A percentile compares a stretch with the other conserved stretches of the same genome.
Conservation (phyloP, 2,888 invertebrate species). For the Plebejus anna region DNA sequence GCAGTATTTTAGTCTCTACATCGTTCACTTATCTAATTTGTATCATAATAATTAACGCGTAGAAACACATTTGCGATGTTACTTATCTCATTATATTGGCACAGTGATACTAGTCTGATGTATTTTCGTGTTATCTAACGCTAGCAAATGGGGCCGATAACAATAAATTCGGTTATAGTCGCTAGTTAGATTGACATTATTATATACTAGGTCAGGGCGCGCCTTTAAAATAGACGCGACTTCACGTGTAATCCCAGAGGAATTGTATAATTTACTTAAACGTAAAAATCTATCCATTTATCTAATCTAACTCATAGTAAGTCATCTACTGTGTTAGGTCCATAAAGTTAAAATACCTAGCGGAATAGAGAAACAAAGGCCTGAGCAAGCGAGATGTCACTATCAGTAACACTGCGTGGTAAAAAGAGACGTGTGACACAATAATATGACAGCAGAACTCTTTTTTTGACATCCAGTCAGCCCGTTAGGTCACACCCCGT, state of each 20-base stretch:
- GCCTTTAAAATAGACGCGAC: not conserved
- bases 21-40: not conserved
- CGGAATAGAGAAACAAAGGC: too few relatives aligned
- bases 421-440: too few relatives aligned
- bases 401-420: too few relatives aligned
- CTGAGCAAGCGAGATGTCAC: too few relatives aligned
- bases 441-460: too few relatives aligned
- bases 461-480: too few relatives aligned
- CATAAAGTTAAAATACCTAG: too few relatives aligned
- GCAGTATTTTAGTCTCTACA: not conserved
- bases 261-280: not conserved
- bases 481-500: too few relatives aligned
- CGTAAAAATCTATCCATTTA: not conserved
- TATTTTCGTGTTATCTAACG: not conserved
- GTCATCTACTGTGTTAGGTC: too few relatives aligned
- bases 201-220: not conserved
- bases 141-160: not conserved
- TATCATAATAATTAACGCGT: not conserved
- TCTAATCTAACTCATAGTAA: too few relatives aligned
- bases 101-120: not conserved
- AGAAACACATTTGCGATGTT: not conserved
- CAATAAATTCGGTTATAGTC: not conserved
- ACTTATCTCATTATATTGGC: not conserved
- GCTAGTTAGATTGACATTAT: not conserved
- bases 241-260: not conserved